Evolutionary conservation across 2,797 vertebrate species (phyloP), one percentile per base, ranked within the genome.

Genomic region (Centropyge bicolor): DNA sequence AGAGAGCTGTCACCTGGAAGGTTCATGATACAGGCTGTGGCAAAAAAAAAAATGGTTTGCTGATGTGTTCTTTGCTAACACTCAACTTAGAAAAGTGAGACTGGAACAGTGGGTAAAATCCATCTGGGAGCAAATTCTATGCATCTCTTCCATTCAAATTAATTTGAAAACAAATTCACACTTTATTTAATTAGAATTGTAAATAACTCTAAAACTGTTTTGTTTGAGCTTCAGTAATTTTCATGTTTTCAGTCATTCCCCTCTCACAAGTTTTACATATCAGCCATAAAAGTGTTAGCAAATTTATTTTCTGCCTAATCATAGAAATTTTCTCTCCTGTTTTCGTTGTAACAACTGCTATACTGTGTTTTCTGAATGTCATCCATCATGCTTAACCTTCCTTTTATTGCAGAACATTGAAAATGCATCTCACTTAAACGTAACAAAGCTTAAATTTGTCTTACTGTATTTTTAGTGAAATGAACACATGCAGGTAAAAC

Each of bases 341-440:
- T 84, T 84, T 76, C 62, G 67, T 35, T 74, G 62, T 41, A 72
- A 41, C 63, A 69, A 83, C 87, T 73, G 75, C 77, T 80, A 62
- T 73, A 67, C 63, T 70, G 74, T 67, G 64, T 83, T 83, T 74
- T 82, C 74, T 88, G 65, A 76, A 74, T 36, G 78, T 75, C 84
- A 93, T 94, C 81, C 65, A 86, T 93, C 88, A 90, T 64, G 72
- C 76, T 92, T 85, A 90, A 86, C 82, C 73, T 76, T 46, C 55
- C 73, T 70, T 86, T 86, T 88, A 83, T 83, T 81, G 79, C 72
- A 71, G 56, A 65, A 49, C 43, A 68, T 7, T 68, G 81, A 84
- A 86, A 88, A 93, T 90, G 70, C 63, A 84, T 92, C 88, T 92
- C 84, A 91, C 90, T 94, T 92, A 90, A 70, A 79, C 72, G 72